These are phyloP conservation scores for Brachypodius melanocephalos DNA, from an alignment of 2,113 vertebrate genomes.

Conservation along the genomic window DNA sequence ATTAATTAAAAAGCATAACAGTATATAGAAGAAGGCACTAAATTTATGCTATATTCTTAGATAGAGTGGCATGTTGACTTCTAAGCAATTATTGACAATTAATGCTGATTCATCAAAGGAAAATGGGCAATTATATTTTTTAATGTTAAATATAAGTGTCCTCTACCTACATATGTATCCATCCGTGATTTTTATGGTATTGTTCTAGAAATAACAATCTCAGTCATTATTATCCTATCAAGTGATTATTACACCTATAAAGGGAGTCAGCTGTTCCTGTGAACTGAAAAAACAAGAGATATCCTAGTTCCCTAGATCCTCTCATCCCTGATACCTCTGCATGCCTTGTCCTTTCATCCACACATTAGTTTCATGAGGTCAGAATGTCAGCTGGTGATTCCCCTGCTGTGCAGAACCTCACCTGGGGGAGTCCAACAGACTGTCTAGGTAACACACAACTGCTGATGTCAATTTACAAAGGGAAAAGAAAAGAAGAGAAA, in stretches of 20 bases:
- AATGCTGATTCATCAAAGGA: not conserved
- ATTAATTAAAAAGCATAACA: not conserved
- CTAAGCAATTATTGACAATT: not conserved
- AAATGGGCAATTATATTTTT: not conserved
- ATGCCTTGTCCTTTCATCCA: not conserved
- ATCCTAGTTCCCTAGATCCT: not conserved
- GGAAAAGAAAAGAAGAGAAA: not conserved
- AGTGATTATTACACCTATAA: not conserved
- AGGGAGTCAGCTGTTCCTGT: not conserved
- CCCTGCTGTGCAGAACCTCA: not conserved
- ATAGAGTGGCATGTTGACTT: not conserved
- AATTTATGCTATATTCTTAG: not conserved
- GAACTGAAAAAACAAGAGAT: not conserved
- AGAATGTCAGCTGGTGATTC: not conserved
- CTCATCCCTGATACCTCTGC: not conserved
- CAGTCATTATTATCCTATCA: not conserved
- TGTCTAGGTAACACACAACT: not conserved
- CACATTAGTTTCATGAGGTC: not conserved
- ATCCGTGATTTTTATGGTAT: not conserved
- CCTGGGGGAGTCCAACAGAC: not conserved
- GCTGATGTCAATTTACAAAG: not conserved
- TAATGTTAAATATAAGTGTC: not conserved
- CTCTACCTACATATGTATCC: not conserved
- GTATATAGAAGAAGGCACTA: not conserved
- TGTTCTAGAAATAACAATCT: not conserved